phyloP scores from a whole-genome alignment of 2,113 vertebrate species.

The Hydropotes inermis region DNA sequence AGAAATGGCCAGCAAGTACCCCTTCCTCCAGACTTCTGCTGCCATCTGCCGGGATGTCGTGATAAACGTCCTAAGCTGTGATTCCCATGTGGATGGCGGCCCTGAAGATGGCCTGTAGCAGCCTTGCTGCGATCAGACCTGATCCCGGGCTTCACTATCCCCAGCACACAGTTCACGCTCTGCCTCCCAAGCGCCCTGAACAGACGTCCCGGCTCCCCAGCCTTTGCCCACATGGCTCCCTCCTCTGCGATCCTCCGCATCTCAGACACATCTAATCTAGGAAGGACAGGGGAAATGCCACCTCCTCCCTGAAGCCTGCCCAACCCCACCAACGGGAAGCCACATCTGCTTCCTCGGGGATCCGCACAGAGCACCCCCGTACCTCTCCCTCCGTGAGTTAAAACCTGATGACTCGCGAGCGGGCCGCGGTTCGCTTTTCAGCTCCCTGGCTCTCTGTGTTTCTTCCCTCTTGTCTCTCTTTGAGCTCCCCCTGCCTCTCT shows the following conservation, averaged over 20 bases:
- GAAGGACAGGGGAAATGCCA: not conserved
- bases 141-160: not conserved
- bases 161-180: not conserved
- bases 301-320: not conserved
- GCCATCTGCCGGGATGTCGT: not conserved
- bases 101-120: not conserved
- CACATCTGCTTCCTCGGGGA: not conserved
- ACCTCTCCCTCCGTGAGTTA: not conserved
- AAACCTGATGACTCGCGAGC: not conserved
- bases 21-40: not conserved
- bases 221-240: not conserved
- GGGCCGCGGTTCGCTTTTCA: not conserved
- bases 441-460: not conserved
- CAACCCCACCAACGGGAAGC: not conserved
- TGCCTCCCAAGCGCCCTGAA: not conserved
- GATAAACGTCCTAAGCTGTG: not conserved
- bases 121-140: too few species aligned
- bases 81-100: rapidly evolving
- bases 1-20: not conserved
- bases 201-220: not conserved
- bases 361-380: not conserved
- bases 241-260: not conserved
- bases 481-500: not conserved
- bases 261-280: not conserved
- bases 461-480: not conserved